A percentile compares a stretch with the other conserved stretches of the same genome.
These are phyloP conservation scores for Helicolenus hilgendorfi DNA, from an alignment of 2,797 vertebrate genomes.

Conservation along the genomic window DNA sequence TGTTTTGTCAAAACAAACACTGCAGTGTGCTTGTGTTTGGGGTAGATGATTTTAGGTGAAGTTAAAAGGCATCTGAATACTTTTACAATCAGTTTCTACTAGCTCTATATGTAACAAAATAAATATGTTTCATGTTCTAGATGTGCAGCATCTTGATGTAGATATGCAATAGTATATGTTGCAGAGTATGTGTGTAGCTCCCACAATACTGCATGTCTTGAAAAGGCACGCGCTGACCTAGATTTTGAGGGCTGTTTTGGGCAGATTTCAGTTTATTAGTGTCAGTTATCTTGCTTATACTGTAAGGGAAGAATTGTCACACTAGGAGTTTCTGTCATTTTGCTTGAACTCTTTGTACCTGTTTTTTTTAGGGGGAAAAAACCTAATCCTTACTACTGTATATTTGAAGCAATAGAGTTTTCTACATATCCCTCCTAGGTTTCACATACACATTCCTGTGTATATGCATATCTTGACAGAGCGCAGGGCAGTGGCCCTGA, in stretches of 20 bases:
- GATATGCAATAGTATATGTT: neutral
- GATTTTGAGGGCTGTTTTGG: constrained; percentile 36
- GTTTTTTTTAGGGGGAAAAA: neutral
- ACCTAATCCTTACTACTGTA: neutral
- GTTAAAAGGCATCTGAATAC: neutral
- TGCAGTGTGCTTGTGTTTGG: neutral
- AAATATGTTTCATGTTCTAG: neutral
- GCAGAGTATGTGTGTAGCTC: neutral
- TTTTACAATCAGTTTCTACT: neutral
- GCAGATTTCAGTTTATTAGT: constrained; percentile 9
- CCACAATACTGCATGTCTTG: constrained; percentile 14
- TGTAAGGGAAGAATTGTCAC: constrained; percentile 2
- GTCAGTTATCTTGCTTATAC: neutral
- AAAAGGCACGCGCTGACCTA: constrained; percentile 48
- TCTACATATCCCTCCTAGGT: neutral
- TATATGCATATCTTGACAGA: neutral
- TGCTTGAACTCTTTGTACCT: constrained; percentile 8
- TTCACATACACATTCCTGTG: neutral
- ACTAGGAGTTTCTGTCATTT: constrained; percentile 18
- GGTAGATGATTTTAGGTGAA: neutral
- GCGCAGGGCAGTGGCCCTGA: neutral
- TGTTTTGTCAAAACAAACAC: constrained; percentile 18
- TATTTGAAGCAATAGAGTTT: neutral
- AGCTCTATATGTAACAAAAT: neutral
- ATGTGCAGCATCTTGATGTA: neutral